phyloP scores from a whole-genome alignment of 2,797 vertebrate genomes.

The Coregonus suidteri region DNA sequence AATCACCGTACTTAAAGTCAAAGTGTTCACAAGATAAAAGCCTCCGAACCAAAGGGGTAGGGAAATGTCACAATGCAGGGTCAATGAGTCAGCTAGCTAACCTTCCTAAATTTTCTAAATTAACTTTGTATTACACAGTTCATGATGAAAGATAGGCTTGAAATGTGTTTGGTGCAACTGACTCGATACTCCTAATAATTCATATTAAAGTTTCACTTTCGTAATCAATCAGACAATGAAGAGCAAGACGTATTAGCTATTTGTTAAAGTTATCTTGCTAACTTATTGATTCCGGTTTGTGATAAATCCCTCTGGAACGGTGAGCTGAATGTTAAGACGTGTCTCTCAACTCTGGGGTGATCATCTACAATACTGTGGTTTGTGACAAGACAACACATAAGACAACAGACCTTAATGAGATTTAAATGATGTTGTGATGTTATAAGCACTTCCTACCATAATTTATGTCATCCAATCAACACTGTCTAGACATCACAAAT shows the following conservation, averaged over 20 bases:
- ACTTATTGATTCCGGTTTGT: not conserved
- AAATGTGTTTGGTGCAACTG: not conserved
- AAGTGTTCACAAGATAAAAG: conserved; percentile 1
- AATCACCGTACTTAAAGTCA: conserved; percentile 24
- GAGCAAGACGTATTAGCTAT: not conserved
- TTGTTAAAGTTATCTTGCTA: not conserved
- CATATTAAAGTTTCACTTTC: not conserved
- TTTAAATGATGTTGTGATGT: not conserved
- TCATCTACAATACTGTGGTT: not conserved
- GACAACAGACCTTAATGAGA: not conserved
- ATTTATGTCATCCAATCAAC: conserved; percentile 1
- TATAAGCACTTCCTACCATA: not conserved
- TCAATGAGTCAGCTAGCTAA: not conserved
- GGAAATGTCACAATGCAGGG: not conserved
- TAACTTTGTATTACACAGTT: not conserved
- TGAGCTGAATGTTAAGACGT: not conserved
- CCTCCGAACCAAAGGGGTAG: conserved; percentile 3
- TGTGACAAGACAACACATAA: not conserved
- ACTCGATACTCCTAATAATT: not conserved
- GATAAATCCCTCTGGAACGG: not conserved
- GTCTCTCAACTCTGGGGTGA: not conserved
- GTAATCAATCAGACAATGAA: not conserved
- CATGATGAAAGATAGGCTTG: not conserved
- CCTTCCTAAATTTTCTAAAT: not conserved
- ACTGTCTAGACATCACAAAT: not conserved